Percentiles rank a stretch among this genome's conserved stretches.
Evolutionary conservation across 92 coral and sea anemone species (phyloP).

Genomic region (Pocillopora meandrina): DNA sequence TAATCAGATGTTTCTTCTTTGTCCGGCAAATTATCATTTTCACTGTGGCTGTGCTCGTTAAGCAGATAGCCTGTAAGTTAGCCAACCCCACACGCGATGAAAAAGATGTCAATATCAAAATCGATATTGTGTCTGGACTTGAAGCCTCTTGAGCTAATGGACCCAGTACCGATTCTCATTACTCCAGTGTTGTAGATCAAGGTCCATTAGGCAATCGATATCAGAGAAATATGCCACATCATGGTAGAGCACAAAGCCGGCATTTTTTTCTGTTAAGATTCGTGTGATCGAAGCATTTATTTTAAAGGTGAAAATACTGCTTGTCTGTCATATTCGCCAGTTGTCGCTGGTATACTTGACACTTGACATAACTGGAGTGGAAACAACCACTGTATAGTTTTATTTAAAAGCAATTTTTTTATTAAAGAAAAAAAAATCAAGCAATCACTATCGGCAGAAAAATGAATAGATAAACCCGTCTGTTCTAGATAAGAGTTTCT

Average conservation of each 20-base stretch:
- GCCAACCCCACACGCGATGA: conserved; percentile 14
- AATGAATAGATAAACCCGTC: background rate
- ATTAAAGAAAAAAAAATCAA: too few relatives aligned
- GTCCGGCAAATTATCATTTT: background rate
- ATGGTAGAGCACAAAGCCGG: conserved; percentile 16
- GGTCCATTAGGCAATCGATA: conserved; percentile 42
- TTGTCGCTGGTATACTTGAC: conserved; percentile 1
- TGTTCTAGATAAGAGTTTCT: background rate
- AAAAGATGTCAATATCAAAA: conserved; percentile 17
- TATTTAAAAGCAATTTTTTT: background rate
- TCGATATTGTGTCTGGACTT: conserved; percentile 22
- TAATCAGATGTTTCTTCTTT: background rate
- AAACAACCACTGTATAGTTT: background rate
- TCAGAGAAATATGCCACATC: conserved; percentile 33
- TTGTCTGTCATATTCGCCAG: background rate
- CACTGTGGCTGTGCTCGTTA: background rate
- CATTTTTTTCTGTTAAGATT: background rate
- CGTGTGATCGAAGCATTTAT: background rate
- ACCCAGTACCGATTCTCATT: conserved; percentile 39
- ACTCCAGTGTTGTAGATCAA: conserved; percentile 30
- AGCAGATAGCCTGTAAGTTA: background rate
- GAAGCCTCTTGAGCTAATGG: conserved; percentile 43
- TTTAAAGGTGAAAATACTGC: background rate
- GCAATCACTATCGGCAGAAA: too few relatives aligned
- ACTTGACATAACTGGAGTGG: background rate